These are phyloP conservation scores for Sphaerophoria rueppellii DNA, from an alignment of 2,888 invertebrate genomes.

Conservation along the genomic window DNA sequence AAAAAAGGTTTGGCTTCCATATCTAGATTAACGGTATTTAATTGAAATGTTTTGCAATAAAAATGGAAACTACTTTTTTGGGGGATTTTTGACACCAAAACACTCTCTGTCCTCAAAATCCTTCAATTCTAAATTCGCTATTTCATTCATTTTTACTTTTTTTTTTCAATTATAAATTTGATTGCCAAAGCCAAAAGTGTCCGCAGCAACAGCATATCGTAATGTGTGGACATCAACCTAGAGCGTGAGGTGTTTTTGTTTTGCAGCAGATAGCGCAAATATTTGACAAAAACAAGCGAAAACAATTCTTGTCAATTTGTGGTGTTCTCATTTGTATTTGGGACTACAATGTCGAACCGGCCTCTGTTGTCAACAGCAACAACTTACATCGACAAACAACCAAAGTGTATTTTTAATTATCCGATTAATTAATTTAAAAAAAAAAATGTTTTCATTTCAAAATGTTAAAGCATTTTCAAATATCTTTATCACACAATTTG, in stretches of 20 bases:
- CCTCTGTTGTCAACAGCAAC: constrained; percentile 27
- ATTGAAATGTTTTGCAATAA: constrained; percentile 12
- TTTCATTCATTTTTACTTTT: background rate
- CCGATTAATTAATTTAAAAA: constrained; percentile 44
- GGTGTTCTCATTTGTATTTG: constrained; percentile 17
- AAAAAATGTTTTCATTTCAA: background rate
- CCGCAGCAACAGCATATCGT: constrained; percentile 63
- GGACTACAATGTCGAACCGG: constrained; percentile 20
- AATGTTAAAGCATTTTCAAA: no score
- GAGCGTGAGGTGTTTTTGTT: background rate
- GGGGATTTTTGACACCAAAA: no score
- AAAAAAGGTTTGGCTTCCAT: constrained; percentile 11
- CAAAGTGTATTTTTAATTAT: constrained; percentile 40
- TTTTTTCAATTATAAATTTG: constrained; percentile 37
- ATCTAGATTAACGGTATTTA: constrained; percentile 45
- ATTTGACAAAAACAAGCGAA: constrained; percentile 27
- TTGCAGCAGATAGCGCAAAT: background rate
- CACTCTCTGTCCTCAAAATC: no score
- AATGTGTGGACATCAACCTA: constrained; percentile 4
- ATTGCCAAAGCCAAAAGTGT: constrained; percentile 55
- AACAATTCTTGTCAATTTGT: constrained; percentile 45
- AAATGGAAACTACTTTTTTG: no score
- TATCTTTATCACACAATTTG: constrained; percentile 41
- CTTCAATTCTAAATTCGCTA: constrained; percentile 5
- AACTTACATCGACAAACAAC: background rate